A percentile compares a stretch with the other conserved stretches of the same genome.
Evolutionary conservation across 1,140 invertebrate species (phyloP).

Genomic region (Thrips palmi): DNA sequence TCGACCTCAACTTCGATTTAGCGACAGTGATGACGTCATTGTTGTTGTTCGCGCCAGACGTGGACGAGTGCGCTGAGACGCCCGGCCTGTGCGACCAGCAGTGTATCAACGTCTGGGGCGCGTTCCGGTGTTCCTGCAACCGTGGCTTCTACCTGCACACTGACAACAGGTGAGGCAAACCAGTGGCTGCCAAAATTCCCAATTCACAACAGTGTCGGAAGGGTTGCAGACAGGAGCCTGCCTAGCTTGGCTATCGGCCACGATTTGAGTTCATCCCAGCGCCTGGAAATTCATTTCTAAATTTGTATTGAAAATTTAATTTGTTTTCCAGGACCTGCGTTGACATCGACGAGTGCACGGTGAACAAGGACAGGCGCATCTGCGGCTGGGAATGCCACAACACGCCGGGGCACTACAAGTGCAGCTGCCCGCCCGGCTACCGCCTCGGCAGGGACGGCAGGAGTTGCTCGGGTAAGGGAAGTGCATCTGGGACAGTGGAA

Average conservation of each 20-base stretch:
- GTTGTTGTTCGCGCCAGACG: constrained; percentile 27
- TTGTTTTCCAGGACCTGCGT: constrained; percentile 40
- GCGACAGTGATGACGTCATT: background rate
- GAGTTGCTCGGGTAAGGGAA: constrained; percentile 48
- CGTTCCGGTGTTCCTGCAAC: constrained; percentile 57
- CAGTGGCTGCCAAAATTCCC: background rate
- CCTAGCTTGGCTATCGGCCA: no score
- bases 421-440: constrained; percentile 74
- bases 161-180: constrained; percentile 40
- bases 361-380: constrained; percentile 43
- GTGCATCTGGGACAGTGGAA: no score
- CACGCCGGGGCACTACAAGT: constrained; percentile 67
- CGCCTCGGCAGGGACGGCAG: constrained; percentile 42
- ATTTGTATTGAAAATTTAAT: constrained; percentile 12
- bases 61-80: constrained; percentile 46
- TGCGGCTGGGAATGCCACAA: constrained; percentile 80
- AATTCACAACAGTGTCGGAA: background rate
- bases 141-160: constrained; percentile 45
- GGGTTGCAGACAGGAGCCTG: no score
- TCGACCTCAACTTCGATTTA: no score
- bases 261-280: no score
- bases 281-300: constrained; percentile 6
- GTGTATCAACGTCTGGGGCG: constrained; percentile 71
- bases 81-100: constrained; percentile 57
- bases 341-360: constrained; percentile 76